phyloP scores from a whole-genome alignment of 2,113 vertebrate species.

The Cichladusa arquata region DNA sequence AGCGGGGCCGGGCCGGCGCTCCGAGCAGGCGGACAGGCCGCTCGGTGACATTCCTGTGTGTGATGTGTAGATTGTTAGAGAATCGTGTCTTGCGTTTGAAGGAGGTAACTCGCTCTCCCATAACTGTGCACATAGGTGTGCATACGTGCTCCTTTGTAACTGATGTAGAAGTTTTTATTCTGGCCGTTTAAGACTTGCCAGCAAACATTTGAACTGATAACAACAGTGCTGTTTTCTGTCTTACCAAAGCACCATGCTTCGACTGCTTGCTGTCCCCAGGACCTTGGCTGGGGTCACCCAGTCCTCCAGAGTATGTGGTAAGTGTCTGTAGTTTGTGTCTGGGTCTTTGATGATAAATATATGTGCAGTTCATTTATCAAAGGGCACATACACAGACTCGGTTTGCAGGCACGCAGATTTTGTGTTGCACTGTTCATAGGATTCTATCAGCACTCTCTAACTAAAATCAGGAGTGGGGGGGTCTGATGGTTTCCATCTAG shows the following conservation, averaged over 20 bases:
- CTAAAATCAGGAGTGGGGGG: neutral
- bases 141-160: fast-evolving
- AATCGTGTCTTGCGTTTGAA: fast-evolving
- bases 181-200: neutral
- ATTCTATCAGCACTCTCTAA: fast-evolving
- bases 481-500: neutral
- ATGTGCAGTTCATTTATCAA: fast-evolving
- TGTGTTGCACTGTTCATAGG: fast-evolving
- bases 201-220: neutral
- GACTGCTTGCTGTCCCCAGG: conserved; percentile 77
- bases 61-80: fast-evolving
- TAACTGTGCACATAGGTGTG: fast-evolving
- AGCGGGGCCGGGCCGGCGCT: neutral
- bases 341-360: neutral
- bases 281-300: conserved; percentile 74
- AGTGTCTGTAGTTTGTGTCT: neutral
- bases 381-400: fast-evolving
- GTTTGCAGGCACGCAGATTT: neutral
- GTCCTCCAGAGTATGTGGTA: conserved; percentile 76
- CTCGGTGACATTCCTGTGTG: fast-evolving
- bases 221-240: neutral
- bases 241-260: conserved; percentile 81
- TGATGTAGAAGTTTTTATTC: neutral
- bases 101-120: fast-evolving
- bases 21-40: neutral